A percentile compares a stretch with the other conserved stretches of the same genome.
Conservation (phyloP, 2,888 invertebrate genomes). For the Sarcophaga caerulescens region DNA sequence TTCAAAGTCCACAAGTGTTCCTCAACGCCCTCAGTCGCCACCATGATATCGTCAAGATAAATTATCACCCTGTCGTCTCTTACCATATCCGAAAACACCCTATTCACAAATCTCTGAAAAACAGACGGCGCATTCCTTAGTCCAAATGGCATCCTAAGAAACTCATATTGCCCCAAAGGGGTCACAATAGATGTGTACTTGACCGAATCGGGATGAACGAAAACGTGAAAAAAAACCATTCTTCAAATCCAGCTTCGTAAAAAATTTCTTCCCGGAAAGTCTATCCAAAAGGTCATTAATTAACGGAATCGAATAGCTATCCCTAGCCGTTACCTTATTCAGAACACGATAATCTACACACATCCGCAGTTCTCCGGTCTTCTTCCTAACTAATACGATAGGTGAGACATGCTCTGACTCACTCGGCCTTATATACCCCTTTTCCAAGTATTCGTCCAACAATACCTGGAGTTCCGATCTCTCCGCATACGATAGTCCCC, state of each 20-base stretch:
- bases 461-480: conserved; percentile 24
- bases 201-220: conserved; percentile 49
- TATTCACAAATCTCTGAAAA: conserved; percentile 58
- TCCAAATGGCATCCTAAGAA: conserved; percentile 61
- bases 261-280: background rate
- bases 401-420: conserved; percentile 48
- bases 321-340: background rate
- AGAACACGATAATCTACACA: background rate
- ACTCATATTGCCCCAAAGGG: conserved; percentile 63
- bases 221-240: conserved; percentile 56
- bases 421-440: conserved; percentile 35
- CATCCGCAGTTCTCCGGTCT: conserved; percentile 13
- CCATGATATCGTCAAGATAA: conserved; percentile 64
- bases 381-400: conserved; percentile 48
- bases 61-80: conserved; percentile 45
- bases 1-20: conserved; percentile 48
- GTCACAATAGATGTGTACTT: conserved; percentile 62
- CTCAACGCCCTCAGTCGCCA: conserved; percentile 38
- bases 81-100: conserved; percentile 49
- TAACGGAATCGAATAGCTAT: conserved; percentile 7
- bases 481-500: conserved; percentile 40
- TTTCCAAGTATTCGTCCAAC: conserved; percentile 38
- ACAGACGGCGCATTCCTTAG: conserved; percentile 56
- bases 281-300: conserved; percentile 47
- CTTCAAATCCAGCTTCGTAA: conserved; percentile 49